Evolutionary conservation across 1,140 invertebrate species (phyloP), one percentile per base, ranked within the genome.

Genomic region (Bombus balteatus): DNA sequence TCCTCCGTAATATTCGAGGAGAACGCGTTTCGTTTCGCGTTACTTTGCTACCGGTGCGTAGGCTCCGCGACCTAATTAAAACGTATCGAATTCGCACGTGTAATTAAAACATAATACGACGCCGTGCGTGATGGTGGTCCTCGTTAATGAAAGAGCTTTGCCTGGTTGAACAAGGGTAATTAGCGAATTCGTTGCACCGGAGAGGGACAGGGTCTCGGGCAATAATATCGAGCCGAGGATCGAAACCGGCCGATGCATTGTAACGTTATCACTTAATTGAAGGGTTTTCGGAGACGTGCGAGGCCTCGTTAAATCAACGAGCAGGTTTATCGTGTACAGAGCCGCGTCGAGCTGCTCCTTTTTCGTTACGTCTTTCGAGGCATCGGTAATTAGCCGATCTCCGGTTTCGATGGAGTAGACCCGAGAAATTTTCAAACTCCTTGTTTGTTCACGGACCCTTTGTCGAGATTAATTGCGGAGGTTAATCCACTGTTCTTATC

Each of bases 61-160:
- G 47, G 22, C 62, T 10, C 15, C 34, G 39, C 68, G 86, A 91
- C 68, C 90, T 91, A 90, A 92, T 92, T 92, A 92, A 91, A 91
- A 74, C 91, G 86, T 84, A 70, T 92, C 91, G 84, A 92, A 92
- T 92, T 91, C 87, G 28, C 87, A 74, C 43, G 87, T 92, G 86
- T 89, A 91, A 92, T 92, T 92, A 91, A 86, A 89, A 80, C 87
- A 89, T 89, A 89, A 92, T 89, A 75, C 66, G 88, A 92, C 86
- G 89, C 91, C 80, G 59, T 65, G 62, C 65, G 68, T 37, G 47
- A 86, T 80, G 79, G 73, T 47, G n/a, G 53, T n/a, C 62, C 39
- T 65, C 78, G 43, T 75, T 74, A 76, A 84, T 71, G 83, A 81
- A 85, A 68, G 70, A 81, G 74, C 78, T 65, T 85, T 57, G 47